Base-by-base conservation (phyloP, 2,888 invertebrate species). In the Flabesymbios commensalis region DNA sequence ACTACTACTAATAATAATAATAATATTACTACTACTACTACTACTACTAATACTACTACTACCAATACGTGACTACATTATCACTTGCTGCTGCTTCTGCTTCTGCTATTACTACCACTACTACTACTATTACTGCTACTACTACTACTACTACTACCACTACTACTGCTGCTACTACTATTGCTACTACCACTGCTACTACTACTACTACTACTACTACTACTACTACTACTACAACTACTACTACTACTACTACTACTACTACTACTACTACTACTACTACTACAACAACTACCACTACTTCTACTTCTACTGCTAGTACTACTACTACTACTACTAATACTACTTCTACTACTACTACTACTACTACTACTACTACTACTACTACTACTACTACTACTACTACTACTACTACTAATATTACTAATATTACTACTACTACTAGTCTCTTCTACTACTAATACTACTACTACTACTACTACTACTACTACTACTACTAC, bases 401-500 rank as follows among this genome's bases (percentile, higher is more conserved):
- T n/a, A n/a, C n/a, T n/a, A n/a, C n/a, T n/a, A n/a, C n/a, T n/a
- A n/a, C n/a, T n/a, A n/a, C n/a, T n/a, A n/a, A n/a, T n/a, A n/a
- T n/a, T n/a, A n/a, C n/a, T n/a, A n/a, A n/a, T n/a, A n/a, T n/a
- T n/a, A n/a, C n/a, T n/a, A n/a, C n/a, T n/a, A n/a, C n/a, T n/a
- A n/a, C n/a, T n/a, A n/a, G n/a, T n/a, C n/a, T n/a, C n/a, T n/a
- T n/a, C 55, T 48, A 48, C 43, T 55, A 55, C 55, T 48, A 10
- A 10, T 36, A 36, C n/a, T 36, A 36, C 39, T 14, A n/a, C 10
- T 36, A 36, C 39, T n/a, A 36, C 39, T 36, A 36, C 39, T 36
- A 55, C 55, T 55, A 55, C 55, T 55, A 55, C 55, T 48, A 55
- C 45, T 55, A 55, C 55, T 55, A 55, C 55, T 49, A 28, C 43